Conservation (phyloP, 2,113 vertebrate species). For the Thamnaconus septentrionalis region DNA sequence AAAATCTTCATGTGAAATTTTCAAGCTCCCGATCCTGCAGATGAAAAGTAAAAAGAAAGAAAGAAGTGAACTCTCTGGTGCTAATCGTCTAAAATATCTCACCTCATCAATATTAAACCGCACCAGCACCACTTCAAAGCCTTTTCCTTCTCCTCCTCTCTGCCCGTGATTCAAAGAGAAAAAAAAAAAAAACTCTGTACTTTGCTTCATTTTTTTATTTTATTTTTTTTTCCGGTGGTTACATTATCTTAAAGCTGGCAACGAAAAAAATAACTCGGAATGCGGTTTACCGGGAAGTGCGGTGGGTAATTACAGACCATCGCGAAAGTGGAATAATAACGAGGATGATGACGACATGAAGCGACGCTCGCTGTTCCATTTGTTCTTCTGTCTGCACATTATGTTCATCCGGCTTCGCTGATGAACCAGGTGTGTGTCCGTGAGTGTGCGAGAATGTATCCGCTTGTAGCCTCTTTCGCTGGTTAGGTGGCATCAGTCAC, state of each 20-base stretch:
- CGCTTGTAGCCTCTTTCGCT: conserved; percentile 3
- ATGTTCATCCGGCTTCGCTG: conserved; percentile 42
- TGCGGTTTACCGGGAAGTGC: conserved; percentile 19
- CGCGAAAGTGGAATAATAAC: conserved; percentile 54
- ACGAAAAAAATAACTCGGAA: conserved; percentile 31
- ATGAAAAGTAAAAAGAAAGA: conserved; percentile 60
- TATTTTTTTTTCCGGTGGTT: conserved; percentile 15
- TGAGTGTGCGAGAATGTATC: conserved; percentile 4
- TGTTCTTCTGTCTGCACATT: conserved; percentile 59
- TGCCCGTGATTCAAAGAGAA: conserved; percentile 13
- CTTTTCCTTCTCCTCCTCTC: conserved; percentile 19
- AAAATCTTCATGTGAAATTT: conserved; percentile 18
- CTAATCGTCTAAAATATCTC: conserved; percentile 49
- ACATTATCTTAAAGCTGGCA: conserved; percentile 37
- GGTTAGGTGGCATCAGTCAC: conserved; percentile 12
- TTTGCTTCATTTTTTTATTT: conserved; percentile 34
- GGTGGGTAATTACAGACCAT: conserved; percentile 47
- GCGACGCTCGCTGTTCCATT: conserved; percentile 36
- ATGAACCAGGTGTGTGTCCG: conserved; percentile 42
- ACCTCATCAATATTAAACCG: conserved; percentile 59
- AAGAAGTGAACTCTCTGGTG: conserved; percentile 48
- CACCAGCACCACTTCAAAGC: conserved; percentile 44
- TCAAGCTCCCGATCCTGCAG: conserved; percentile 44
- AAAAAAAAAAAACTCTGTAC: conserved; percentile 15
- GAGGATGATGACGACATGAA: conserved; percentile 53